Evolutionary conservation across 2,888 invertebrate genomes (phyloP), one percentile per base, ranked within the genome.

Genomic region (Eledone cirrhosa): DNA sequence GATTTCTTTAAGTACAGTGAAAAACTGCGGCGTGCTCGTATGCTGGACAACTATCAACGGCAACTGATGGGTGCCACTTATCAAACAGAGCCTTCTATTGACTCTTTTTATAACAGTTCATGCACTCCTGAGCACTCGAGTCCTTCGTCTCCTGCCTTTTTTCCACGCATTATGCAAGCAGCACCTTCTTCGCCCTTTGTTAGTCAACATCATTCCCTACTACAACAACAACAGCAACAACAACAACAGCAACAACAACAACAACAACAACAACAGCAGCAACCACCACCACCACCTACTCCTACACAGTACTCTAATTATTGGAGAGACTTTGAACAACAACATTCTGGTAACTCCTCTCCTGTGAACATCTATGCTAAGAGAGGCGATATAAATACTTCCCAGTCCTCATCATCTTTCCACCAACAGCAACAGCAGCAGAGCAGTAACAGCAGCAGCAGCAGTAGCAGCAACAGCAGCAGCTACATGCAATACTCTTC

Each of bases 1-100:
- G 98, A 98, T 91, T 98, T 97, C 91, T 98, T 97, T 91, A 98
- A 98, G 91, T 98, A 98, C 91, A 98, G 97, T 78, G 97, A 97
- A 8, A 97, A 97, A 90, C 96, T 95, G 90, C 93, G 97, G 81
- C 94, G 96, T 84, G 93, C 93, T 81, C 83, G 88, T 72, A 81
- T 86, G 67, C 85, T 88, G 24, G 88, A 88, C 48, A 85, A 86
- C 65, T 88, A 88, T 79, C 87, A 87, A 77, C 85, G 87, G 47
- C 86, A 87, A 81, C 81, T 88, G 78, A 86, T 88, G 59, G 85
- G 86, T 22, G 47, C 29, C 27, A 14, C 14, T 29, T 48, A 76
- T 11, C 47, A 48, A 48, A 48, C 76, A 1, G 76, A 76, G 22
- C 29, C 76, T 11, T 47, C 47, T 2, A 29, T 48, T 27, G 29